A percentile compares a stretch with the other conserved stretches of the same genome.
These are phyloP conservation scores for Xenopus laevis DNA, from an alignment of 2,113 vertebrate genomes.

Conservation along the genomic window DNA sequence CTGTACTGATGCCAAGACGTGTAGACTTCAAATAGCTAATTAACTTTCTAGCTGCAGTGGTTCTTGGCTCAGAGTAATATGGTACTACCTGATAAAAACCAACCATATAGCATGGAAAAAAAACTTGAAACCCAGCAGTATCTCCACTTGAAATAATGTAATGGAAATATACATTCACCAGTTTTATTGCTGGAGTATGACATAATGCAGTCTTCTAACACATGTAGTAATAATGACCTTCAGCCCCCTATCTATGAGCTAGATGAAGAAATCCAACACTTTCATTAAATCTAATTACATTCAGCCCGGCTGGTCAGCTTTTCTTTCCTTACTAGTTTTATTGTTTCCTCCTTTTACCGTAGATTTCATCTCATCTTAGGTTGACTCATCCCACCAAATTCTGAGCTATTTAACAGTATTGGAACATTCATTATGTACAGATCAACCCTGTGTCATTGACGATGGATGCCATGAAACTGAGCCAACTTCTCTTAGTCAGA, in stretches of 20 bases:
- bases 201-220: neutral
- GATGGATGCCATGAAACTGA: too few species aligned
- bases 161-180: constrained; percentile 4
- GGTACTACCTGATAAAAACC: constrained; percentile 23
- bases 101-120: constrained; percentile 2
- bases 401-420: too few species aligned
- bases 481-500: too few species aligned
- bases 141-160: neutral
- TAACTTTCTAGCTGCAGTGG: constrained; percentile 36
- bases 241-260: neutral
- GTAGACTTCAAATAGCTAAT: constrained; percentile 35
- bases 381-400: too few species aligned
- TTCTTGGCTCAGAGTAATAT: constrained; percentile 28
- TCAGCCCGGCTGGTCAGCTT: too few species aligned
- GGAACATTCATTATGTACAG: too few species aligned
- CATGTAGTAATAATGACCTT: neutral
- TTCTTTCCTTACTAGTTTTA: too few species aligned
- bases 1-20: constrained; percentile 28
- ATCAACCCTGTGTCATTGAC: too few species aligned
- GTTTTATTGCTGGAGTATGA: neutral
- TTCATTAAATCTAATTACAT: too few species aligned
- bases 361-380: too few species aligned
- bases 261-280: neutral
- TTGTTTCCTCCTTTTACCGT: too few species aligned
- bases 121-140: constrained; percentile 5